A percentile compares a stretch with the other conserved stretches of the same genome.
Conservation (phyloP, 2,113 vertebrate genomes). For the Microtus ochrogaster region DNA sequence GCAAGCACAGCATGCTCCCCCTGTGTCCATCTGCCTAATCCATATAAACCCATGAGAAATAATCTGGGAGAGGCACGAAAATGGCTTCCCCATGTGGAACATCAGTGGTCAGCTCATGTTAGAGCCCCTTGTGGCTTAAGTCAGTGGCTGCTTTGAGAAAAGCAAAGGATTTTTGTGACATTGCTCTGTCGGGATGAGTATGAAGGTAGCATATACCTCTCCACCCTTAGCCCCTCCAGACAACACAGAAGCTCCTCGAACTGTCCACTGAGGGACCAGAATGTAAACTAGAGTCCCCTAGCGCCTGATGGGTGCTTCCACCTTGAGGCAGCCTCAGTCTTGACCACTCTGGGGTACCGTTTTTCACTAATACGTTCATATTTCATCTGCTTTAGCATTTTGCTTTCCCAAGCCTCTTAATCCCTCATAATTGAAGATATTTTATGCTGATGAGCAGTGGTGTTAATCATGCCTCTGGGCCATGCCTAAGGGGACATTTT, state of each 20-base stretch:
- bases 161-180: background rate
- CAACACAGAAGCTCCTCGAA: background rate
- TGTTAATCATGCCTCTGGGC: constrained; percentile 77
- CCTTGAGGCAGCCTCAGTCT: background rate
- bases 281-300: fast-evolving
- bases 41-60: background rate
- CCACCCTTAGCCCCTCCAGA: background rate
- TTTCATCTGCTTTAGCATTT: constrained; percentile 75
- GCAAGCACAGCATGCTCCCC: background rate
- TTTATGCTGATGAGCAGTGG: constrained; percentile 78
- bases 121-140: background rate
- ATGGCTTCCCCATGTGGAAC: background rate
- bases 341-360: background rate
- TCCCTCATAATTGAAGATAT: constrained; percentile 82
- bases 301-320: background rate
- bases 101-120: background rate
- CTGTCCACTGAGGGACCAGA: background rate
- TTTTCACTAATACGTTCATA: constrained; percentile 64
- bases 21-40: background rate
- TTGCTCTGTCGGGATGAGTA: background rate
- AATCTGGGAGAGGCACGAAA: background rate
- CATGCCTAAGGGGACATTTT: constrained; percentile 72
- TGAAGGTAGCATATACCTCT: background rate
- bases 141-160: background rate
- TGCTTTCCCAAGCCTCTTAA: constrained; percentile 76